Percentiles rank a stretch among this genome's conserved stretches.
Evolutionary conservation across 2,888 invertebrate species (phyloP).

Genomic region (Homarus gammarus): DNA sequence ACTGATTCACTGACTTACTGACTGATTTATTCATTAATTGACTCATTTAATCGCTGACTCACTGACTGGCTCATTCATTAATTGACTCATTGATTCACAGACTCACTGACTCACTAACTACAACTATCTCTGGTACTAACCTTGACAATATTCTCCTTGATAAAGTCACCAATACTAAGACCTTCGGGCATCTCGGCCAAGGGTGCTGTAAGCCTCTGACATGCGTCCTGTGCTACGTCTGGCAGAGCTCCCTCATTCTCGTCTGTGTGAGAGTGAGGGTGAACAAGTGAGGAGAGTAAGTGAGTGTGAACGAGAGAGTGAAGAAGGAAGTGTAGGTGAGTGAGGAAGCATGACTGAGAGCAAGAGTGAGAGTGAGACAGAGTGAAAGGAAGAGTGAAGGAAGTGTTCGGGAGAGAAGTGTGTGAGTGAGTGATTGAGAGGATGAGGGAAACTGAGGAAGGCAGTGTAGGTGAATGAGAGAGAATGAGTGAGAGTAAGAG

Average conservation of each 20-base stretch:
- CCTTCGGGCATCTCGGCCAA: conserved; percentile 68
- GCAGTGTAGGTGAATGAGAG: not conserved
- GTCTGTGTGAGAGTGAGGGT: not conserved
- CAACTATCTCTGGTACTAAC: too few species aligned
- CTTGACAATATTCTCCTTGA: conserved; percentile 61
- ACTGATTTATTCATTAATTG: too few species aligned
- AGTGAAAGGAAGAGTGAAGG: too few species aligned
- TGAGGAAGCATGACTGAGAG: too few species aligned
- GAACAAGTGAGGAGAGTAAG: not conserved
- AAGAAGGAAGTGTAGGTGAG: not conserved
- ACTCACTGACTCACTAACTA: too few species aligned
- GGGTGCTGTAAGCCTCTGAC: conserved; percentile 56
- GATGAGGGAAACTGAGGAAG: not conserved
- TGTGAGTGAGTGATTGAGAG: too few species aligned
- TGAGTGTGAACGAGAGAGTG: not conserved
- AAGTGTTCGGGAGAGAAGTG: too few species aligned
- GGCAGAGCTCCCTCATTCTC: conserved; percentile 55
- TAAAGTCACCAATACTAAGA: conserved; percentile 70
- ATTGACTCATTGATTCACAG: too few species aligned
- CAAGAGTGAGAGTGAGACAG: not conserved
- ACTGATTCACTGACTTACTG: too few species aligned
- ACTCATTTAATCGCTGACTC: too few species aligned
- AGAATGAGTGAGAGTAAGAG: too few species aligned
- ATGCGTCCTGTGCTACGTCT: conserved; percentile 66
- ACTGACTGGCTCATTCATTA: too few species aligned